Conservation (phyloP, 2,113 vertebrate species). For the Hystrix cristata region DNA sequence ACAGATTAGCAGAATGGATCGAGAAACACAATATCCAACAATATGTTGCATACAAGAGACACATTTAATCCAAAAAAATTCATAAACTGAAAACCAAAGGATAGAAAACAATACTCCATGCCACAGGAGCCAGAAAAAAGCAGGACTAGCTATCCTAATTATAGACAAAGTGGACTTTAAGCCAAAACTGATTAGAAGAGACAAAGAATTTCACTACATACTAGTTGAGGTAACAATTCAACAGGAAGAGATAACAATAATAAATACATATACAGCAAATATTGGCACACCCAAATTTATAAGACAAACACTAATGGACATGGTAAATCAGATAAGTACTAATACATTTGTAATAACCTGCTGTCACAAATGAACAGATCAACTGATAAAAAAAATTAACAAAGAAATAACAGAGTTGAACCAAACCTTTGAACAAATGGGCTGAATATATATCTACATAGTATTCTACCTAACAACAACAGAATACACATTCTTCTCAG, state of each 20-base stretch:
- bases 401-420: not conserved
- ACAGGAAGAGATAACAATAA: not conserved
- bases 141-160: not conserved
- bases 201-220: not conserved
- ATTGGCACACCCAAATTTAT: not conserved
- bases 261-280: not conserved
- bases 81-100: not conserved
- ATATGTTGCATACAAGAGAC: not conserved
- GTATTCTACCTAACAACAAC: not conserved
- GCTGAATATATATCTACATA: not conserved
- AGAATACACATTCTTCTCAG: not conserved
- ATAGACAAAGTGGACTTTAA: not conserved
- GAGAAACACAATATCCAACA: not conserved
- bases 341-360: not conserved
- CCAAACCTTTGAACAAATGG: not conserved
- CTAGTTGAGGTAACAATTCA: not conserved
- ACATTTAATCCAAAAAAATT: not conserved
- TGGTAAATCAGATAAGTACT: not conserved
- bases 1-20: not conserved
- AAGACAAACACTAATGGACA: not conserved
- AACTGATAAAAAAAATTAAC: not conserved
- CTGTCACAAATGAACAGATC: not conserved
- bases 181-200: not conserved
- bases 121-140: not conserved
- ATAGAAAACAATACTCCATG: not conserved